A percentile compares a stretch with the other conserved stretches of the same genome.
These are phyloP conservation scores for Metridium senile DNA, from an alignment of 92 coral and sea anemone species.

Conservation along the genomic window DNA sequence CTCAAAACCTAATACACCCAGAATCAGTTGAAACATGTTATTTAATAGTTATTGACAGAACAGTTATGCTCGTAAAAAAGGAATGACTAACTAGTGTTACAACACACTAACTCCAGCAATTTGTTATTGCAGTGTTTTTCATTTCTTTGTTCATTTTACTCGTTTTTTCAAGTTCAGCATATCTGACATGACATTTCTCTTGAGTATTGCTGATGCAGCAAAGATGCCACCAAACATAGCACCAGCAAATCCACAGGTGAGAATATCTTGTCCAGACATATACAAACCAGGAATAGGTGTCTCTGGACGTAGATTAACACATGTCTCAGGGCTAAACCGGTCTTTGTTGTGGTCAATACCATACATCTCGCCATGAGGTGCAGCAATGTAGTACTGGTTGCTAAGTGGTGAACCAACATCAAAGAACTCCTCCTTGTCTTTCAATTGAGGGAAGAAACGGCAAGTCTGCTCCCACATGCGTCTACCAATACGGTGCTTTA, in stretches of 20 bases:
- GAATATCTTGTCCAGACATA: constrained; percentile 86
- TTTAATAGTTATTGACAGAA: no score
- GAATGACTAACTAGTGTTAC: no score
- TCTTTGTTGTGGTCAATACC: constrained; percentile 91
- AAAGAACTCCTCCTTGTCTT: constrained; percentile 85
- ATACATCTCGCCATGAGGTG: constrained; percentile 91
- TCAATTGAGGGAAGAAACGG: constrained; percentile 70
- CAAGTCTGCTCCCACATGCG: constrained; percentile 96
- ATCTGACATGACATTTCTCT: constrained; percentile 71
- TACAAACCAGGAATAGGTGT: constrained; percentile 84
- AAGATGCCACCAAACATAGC: constrained; percentile 84
- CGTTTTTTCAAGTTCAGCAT: constrained; percentile 53
- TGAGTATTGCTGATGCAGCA: constrained; percentile 74
- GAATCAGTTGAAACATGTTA: no score
- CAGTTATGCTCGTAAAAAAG: no score
- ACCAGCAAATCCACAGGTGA: constrained; percentile 83
- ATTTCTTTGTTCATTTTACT: background rate
- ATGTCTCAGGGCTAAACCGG: constrained; percentile 77
- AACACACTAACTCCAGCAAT: background rate
- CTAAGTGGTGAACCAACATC: constrained; percentile 89
- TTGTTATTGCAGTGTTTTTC: background rate
- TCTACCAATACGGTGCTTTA: constrained; percentile 85
- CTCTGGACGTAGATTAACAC: constrained; percentile 77
- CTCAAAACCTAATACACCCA: no score
- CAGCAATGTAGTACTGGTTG: constrained; percentile 83